Evolutionary conservation across 2,797 vertebrate species (phyloP), one percentile per base, ranked within the genome.

Genomic region (Myripristis jacobus): DNA sequence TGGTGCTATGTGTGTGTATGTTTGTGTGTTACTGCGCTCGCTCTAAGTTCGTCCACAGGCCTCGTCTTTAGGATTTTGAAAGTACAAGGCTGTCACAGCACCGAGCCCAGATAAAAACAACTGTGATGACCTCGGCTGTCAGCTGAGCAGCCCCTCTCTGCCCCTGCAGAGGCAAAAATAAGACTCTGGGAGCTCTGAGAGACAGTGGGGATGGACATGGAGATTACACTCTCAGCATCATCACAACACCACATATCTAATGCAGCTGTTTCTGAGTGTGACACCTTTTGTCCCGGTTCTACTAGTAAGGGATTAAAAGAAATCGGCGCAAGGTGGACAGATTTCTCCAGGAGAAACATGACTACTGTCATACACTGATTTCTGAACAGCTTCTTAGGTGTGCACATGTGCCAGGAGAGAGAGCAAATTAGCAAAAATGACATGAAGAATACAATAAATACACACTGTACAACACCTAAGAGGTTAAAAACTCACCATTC

Each of bases 81-180:
- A 77, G 72, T 74, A 68, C 73, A 67, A 83, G 70, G 43, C 70
- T 82, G 79, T 88, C 80, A 88, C 78, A 75, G 74, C 63, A 52
- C 8, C 48, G 56, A 70, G 34, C 21, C 16, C 47, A 64, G 73
- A 82, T 79, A 81, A 86, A 84, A 83, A 75, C 66, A 83, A 80
- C 71, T 24, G 59, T 1, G 59, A 59, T 87, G 87, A 90, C 89
- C 90, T 86, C 70, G 8, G 70, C 82, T 89, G 87, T 88, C 82
- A 81, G 70, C 80, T 60, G 64, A 74, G 63, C 77, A 58, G 29
- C 57, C 51, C 50, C 50, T 21, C 62, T 74, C 78, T 61, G 21
- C 66, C 58, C 52, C 11, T 1, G 43, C 79, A 73, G 67, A 77
- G 69, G 60, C 46, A 60, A 73, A 81, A 80, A 81, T 63, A 84